phyloP scores from a whole-genome alignment of 1,140 invertebrate genomes.

The Drosophila eugracilis region DNA sequence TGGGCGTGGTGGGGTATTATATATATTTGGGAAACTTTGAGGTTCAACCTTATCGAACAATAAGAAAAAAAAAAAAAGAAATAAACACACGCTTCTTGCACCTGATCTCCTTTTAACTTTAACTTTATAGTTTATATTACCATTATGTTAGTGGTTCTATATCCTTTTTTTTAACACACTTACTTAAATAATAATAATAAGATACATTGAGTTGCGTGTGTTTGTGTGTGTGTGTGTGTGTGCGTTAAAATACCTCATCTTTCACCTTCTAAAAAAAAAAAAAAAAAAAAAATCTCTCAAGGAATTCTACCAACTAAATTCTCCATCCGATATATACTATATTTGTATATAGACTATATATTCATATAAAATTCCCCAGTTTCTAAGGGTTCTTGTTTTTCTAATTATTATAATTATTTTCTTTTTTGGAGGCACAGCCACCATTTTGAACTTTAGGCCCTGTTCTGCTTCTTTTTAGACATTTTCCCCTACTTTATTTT shows the following conservation, averaged over 20 bases:
- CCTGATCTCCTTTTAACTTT: constrained; percentile 6
- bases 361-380: constrained; percentile 8
- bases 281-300: constrained; percentile 29
- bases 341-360: constrained; percentile 14
- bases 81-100: constrained; percentile 4
- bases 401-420: constrained; percentile 32
- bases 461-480: constrained; percentile 28
- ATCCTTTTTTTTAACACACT: constrained; percentile 9
- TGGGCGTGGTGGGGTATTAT: constrained; percentile 8
- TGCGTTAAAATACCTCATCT: constrained; percentile 15
- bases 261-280: constrained; percentile 23
- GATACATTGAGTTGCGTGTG: constrained; percentile 30
- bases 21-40: not conserved
- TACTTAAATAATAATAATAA: constrained; percentile 23
- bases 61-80: no score
- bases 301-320: constrained; percentile 41
- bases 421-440: constrained; percentile 75
- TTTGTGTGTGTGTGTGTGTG: constrained; percentile 22
- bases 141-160: constrained; percentile 24
- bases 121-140: constrained; percentile 24
- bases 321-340: constrained; percentile 17
- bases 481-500: not conserved
- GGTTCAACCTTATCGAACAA: constrained; percentile 6
- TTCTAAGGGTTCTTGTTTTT: constrained; percentile 21
- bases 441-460: constrained; percentile 78